A percentile compares a stretch with the other conserved stretches of the same genome.
Evolutionary conservation across 1,140 invertebrate species (phyloP).

Genomic region (Drosophila auraria): DNA sequence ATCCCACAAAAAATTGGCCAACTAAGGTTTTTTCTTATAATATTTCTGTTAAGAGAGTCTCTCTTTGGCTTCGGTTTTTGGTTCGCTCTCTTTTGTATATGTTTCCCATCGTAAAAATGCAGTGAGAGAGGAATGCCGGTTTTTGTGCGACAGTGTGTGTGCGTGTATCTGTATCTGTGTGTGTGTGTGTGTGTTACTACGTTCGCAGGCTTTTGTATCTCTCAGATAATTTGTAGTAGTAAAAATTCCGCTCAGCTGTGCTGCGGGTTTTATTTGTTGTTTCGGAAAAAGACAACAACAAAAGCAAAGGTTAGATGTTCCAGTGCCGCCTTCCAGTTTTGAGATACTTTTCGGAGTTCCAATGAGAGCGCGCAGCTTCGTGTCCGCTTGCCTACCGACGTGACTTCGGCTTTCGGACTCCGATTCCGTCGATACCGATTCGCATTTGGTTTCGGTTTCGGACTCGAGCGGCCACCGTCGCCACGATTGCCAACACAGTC

Average conservation of each 20-base stretch:
- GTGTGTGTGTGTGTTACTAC: slow-evolving; percentile 42
- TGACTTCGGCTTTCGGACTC: slow-evolving; percentile 14
- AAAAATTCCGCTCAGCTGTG: slow-evolving; percentile 75
- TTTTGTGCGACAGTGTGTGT: slow-evolving; percentile 25
- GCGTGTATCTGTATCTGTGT: slow-evolving; percentile 12
- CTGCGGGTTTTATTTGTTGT: slow-evolving; percentile 47
- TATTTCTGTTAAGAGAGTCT: slow-evolving; percentile 18
- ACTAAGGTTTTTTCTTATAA: background rate
- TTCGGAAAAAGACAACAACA: slow-evolving; percentile 16
- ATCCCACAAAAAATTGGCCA: slow-evolving; percentile 12
- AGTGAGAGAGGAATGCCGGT: slow-evolving; percentile 61
- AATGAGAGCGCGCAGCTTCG: slow-evolving; percentile 33
- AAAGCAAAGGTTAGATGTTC: slow-evolving; percentile 39
- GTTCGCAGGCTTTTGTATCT: slow-evolving; percentile 62
- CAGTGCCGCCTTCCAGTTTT: slow-evolving; percentile 45
- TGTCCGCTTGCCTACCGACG: slow-evolving; percentile 10
- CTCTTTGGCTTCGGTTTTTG: slow-evolving; percentile 8
- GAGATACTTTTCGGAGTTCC: slow-evolving; percentile 41
- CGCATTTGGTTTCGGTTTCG: slow-evolving; percentile 12
- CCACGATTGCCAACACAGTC: slow-evolving; percentile 44
- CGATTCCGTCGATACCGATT: slow-evolving; percentile 33
- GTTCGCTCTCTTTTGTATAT: slow-evolving; percentile 5
- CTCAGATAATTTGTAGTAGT: slow-evolving; percentile 73
- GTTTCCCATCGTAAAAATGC: slow-evolving; percentile 12
- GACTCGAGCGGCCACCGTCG: slow-evolving; percentile 12